Percentiles rank a stretch among this genome's conserved stretches.
Conservation (phyloP, 2,888 invertebrate species). For the Podotricha telesiphe region DNA sequence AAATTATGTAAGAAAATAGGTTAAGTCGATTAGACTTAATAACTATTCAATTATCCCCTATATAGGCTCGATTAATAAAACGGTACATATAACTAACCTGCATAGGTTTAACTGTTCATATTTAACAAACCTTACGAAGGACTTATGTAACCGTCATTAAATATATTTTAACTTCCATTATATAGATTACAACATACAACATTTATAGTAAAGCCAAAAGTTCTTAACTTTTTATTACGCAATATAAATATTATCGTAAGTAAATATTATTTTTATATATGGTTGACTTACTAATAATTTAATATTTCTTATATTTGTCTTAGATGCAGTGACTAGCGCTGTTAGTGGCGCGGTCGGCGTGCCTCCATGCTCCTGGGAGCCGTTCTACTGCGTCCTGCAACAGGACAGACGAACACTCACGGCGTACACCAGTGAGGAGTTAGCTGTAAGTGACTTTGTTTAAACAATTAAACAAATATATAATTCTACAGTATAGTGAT, state of each 20-base stretch:
- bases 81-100: not conserved
- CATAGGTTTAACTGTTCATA: not conserved
- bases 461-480: not conserved
- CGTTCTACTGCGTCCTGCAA: conserved; percentile 90
- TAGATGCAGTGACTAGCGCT: conserved; percentile 78
- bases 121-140: conserved; percentile 1
- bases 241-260: not conserved
- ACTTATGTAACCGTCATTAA: not conserved
- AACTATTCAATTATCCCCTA: conserved; percentile 34
- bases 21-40: conserved; percentile 36
- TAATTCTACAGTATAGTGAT: not conserved
- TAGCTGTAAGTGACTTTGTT: conserved; percentile 85
- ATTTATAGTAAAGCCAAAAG: not conserved
- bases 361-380: conserved; percentile 87
- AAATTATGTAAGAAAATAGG: conserved; percentile 40
- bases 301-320: not conserved
- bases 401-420: conserved; percentile 90
- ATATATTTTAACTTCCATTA: conserved; percentile 10
- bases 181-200: not conserved
- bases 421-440: conserved; percentile 90
- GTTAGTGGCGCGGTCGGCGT: conserved; percentile 81
- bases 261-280: not conserved
- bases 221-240: not conserved
- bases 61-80: conserved; percentile 28
- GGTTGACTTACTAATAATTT: not conserved